A percentile compares a stretch with the other conserved stretches of the same genome.
Conservation (phyloP, 1,140 invertebrate species). For the Ruditapes philippinarum region DNA sequence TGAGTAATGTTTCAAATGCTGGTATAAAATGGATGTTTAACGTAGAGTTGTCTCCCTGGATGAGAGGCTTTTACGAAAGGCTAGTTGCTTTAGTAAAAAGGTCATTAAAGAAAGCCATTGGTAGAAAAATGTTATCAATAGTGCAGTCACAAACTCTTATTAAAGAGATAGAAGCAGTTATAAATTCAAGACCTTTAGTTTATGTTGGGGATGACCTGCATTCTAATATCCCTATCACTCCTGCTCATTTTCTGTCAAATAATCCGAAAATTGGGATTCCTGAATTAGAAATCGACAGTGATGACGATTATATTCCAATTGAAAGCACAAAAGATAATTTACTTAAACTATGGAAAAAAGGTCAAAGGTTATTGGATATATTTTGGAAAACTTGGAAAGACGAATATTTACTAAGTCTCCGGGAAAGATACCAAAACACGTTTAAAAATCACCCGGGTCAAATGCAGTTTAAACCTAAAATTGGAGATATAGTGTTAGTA, state of each 20-base stretch:
- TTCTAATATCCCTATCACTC: conserved; percentile 5
- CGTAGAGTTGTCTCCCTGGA: too few species aligned
- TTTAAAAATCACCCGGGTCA: neutral
- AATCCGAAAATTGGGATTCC: conserved; percentile 1
- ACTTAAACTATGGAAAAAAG: neutral
- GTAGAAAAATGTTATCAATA: neutral
- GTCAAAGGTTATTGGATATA: neutral
- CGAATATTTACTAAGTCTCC: conserved; percentile 14
- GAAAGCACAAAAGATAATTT: neutral
- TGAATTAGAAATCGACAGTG: neutral
- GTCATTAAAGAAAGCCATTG: conserved; percentile 12
- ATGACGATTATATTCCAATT: conserved; percentile 3
- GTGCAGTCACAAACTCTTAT: neutral
- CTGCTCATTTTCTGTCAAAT: neutral
- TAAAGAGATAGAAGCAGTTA: conserved; percentile 21
- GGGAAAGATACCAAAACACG: neutral
- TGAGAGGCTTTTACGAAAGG: too few species aligned
- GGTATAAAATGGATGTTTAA: conserved; percentile 9
- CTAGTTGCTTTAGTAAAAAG: conserved; percentile 27
- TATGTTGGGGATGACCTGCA: conserved; percentile 12
- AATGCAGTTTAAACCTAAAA: neutral
- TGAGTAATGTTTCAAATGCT: neutral
- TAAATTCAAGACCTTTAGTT: conserved; percentile 27
- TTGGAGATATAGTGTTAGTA: neutral
- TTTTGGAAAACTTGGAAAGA: conserved; percentile 39